These are phyloP conservation scores for Amphimedon queenslandica DNA, from an alignment of 37 sponge, comb jelly and placozoan genomes.

Conservation along the genomic window DNA sequence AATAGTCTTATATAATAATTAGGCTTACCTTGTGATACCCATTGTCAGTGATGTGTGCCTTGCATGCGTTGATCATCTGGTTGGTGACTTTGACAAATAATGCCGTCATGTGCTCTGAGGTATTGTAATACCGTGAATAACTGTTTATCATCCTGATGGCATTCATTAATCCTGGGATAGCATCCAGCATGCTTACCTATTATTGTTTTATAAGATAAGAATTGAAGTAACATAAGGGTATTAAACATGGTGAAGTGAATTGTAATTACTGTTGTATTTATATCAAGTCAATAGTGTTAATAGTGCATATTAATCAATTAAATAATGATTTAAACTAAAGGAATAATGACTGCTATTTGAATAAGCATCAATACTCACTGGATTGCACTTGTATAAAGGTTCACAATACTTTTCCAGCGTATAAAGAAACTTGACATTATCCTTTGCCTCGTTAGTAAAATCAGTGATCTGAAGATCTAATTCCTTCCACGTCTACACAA, in stretches of 20 bases:
- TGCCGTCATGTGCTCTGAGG: slow-evolving; percentile 98
- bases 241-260: too few relatives aligned
- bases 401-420: slow-evolving; percentile 96
- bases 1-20: background rate
- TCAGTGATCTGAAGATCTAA: slow-evolving; percentile 95
- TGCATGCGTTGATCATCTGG: slow-evolving; percentile 98
- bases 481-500: slow-evolving; percentile 82
- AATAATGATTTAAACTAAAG: too few relatives aligned
- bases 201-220: background rate
- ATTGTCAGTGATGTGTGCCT: slow-evolving; percentile 84
- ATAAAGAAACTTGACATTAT: slow-evolving; percentile 99
- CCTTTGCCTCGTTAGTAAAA: slow-evolving; percentile 95
- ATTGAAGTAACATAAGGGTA: background rate
- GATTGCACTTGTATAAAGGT: slow-evolving; percentile 95
- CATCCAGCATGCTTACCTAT: slow-evolving; percentile 89
- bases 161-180: slow-evolving; percentile 96
- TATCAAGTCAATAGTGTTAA: too few relatives aligned
- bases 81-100: slow-evolving; percentile 98
- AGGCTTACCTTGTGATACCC: slow-evolving; percentile 52
- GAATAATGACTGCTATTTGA: too few relatives aligned
- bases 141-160: slow-evolving; percentile 99
- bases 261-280: too few relatives aligned
- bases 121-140: slow-evolving; percentile 99
- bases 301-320: too few relatives aligned
- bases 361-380: slow-evolving; percentile 52